phyloP scores from a whole-genome alignment of 2,113 vertebrate genomes.

The pig (Sus scrofa) region DNA sequence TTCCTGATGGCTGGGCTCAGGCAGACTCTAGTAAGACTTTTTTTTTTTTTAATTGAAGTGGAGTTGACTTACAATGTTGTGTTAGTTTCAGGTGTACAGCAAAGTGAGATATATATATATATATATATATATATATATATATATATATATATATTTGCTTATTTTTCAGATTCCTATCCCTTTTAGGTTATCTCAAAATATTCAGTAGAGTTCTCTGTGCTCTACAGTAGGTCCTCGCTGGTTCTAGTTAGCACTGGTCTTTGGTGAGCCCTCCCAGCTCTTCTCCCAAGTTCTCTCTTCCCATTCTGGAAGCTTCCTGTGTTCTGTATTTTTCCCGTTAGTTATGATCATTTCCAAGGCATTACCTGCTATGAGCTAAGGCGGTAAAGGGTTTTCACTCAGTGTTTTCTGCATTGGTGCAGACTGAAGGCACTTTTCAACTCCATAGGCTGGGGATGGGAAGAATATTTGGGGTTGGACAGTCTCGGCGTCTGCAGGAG shows the following conservation, averaged over 20 bases:
- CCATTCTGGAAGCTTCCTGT: background rate
- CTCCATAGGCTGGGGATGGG: background rate
- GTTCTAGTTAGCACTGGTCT: background rate
- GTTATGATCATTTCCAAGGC: background rate
- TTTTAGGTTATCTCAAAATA: background rate
- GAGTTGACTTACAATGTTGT: background rate
- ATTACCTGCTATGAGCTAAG: background rate
- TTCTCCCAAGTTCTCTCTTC: background rate
- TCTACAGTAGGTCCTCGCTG: background rate
- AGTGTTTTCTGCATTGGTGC: background rate
- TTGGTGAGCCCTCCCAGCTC: background rate
- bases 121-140: too few relatives aligned
- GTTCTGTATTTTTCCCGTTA: background rate
- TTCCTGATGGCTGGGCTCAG: background rate
- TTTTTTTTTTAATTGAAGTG: background rate
- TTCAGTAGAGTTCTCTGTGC: background rate
- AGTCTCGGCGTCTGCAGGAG: accelerated
- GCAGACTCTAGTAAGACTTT: background rate
- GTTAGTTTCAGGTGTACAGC: background rate
- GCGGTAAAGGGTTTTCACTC: background rate
- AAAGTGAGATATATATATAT: background rate
- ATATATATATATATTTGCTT: too few relatives aligned
- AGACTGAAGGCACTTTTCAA: background rate
- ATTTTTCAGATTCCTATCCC: background rate
- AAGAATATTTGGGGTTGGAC: background rate